Evolutionary conservation across 2,888 invertebrate genomes (phyloP).

Genomic region (Caenorhabditis wallacei): DNA sequence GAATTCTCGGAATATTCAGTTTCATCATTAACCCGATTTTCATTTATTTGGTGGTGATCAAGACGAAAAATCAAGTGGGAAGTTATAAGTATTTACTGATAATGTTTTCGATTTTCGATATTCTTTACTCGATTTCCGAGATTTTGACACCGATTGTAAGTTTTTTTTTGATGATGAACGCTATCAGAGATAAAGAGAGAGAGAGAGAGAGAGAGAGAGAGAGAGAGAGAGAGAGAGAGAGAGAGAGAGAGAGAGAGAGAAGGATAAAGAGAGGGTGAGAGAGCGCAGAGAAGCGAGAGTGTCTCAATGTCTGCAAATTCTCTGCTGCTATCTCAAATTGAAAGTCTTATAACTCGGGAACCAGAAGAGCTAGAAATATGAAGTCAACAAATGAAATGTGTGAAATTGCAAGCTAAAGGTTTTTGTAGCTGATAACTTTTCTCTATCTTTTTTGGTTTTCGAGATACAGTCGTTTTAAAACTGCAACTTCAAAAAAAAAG

Average conservation of each 20-base stretch:
- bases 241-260: too few species aligned
- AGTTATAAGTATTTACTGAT: slow-evolving; percentile 34
- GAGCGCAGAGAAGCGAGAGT: too few species aligned
- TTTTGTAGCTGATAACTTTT: too few species aligned
- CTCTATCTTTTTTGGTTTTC: too few species aligned
- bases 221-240: too few species aligned
- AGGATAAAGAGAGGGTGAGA: too few species aligned
- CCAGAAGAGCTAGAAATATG: background rate
- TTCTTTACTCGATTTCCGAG: slow-evolving; percentile 33
- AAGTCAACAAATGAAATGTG: background rate
- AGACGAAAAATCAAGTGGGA: slow-evolving; percentile 27
- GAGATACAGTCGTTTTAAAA: too few species aligned
- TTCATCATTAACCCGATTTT: slow-evolving; percentile 42
- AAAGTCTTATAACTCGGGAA: background rate
- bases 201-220: too few species aligned
- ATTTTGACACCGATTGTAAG: slow-evolving; percentile 30
- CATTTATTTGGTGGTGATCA: slow-evolving; percentile 36
- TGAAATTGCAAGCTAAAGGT: background rate
- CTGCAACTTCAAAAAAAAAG: background rate
- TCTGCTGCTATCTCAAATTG: too few species aligned
- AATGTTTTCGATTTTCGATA: slow-evolving; percentile 32
- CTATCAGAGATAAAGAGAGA: background rate
- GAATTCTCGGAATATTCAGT: slow-evolving; percentile 17
- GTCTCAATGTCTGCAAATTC: too few species aligned
- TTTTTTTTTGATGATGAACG: background rate